Evolutionary conservation across 2,113 vertebrate genomes (phyloP), one percentile per base, ranked within the genome.

Genomic region (Bubo scandiacus): DNA sequence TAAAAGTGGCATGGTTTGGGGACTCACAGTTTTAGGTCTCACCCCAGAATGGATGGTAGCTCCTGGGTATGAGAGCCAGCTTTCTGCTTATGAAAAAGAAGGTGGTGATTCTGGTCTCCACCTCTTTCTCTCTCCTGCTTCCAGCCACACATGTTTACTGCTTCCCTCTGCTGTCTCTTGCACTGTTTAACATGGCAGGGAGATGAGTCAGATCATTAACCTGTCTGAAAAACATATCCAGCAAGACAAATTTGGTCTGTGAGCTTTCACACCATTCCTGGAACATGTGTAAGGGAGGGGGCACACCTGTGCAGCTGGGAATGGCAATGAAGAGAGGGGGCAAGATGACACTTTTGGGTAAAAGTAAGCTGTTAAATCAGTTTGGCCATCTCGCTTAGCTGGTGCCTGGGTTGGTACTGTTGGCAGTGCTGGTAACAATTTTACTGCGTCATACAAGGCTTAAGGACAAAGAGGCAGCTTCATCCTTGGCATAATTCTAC

Each of bases 391-490:
- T 74, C n/a, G 14, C 18, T 54, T 77, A 71, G 51, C 38, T 84
- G 68, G 40, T 83, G 34, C 65, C 70, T 75, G 49, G 21, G 45
- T 38, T 85, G 75, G 58, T 86, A 45, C 42, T 3, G 1, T 54
- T 92, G 57, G 49, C 51, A 79, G 36, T 32, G 40, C 45, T 74
- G 51, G 49, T 85, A 68, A 81, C 43, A 63, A 26, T 91, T 87
- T 95, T 84, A 61, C 65, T 80, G 40, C 2, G 0, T 84, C 42
- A 23, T 68, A 68, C n/a, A 88, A 86, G 43, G 59, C 75, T 81
- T 84, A 79, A 68, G 47, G 65, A 92, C 68, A 92, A 85, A 81
- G 52, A 79, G 62, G 22, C 40, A 80, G 66, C 55, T 96, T 94
- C 83, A 70, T 85, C 62, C 45, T 87, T 92, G 78, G 68, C 73